phyloP scores from a whole-genome alignment of 2,797 vertebrate species.

The Cichlasoma orientale region DNA sequence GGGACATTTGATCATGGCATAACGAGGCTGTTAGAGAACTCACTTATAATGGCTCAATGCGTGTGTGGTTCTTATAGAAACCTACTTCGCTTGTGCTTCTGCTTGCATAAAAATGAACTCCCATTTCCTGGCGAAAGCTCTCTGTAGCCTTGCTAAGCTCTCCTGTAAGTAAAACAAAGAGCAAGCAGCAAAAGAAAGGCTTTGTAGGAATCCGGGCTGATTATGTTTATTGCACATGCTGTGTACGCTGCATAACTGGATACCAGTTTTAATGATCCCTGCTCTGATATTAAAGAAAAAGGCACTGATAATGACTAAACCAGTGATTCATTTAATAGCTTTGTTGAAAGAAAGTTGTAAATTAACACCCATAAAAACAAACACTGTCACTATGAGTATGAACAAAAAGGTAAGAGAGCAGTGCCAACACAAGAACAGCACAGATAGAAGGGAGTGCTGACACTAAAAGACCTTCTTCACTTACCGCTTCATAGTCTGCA shows the following conservation, averaged over 20 bases:
- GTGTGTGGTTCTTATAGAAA: constrained; percentile 56
- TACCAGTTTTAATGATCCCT: constrained; percentile 41
- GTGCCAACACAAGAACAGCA: constrained; percentile 7
- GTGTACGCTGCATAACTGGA: constrained; percentile 28
- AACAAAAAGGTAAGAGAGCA: constrained; percentile 27
- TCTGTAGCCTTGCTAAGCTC: constrained; percentile 96
- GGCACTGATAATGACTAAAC: constrained; percentile 7
- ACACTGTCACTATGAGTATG: constrained; percentile 17
- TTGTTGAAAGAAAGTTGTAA: constrained; percentile 28
- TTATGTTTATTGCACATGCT: constrained; percentile 37
- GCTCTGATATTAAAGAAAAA: constrained; percentile 7
- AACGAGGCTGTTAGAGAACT: constrained; percentile 21
- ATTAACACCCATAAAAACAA: constrained; percentile 20
- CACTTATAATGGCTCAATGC: constrained; percentile 3
- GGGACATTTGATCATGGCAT: constrained; percentile 15
- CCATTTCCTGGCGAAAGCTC: constrained; percentile 98
- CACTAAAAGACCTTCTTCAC: constrained; percentile 60
- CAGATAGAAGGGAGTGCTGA: constrained; percentile 24
- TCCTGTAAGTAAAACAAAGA: constrained; percentile 84
- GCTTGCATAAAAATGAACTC: constrained; percentile 99
- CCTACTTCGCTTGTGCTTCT: constrained; percentile 99
- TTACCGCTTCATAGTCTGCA: constrained; percentile 97
- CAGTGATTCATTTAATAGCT: constrained; percentile 35
- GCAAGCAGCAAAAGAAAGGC: constrained; percentile 21
- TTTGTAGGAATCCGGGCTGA: constrained; percentile 33